Base-by-base conservation (phyloP, 2,113 vertebrate genomes). In the Corvus moneduloides region DNA sequence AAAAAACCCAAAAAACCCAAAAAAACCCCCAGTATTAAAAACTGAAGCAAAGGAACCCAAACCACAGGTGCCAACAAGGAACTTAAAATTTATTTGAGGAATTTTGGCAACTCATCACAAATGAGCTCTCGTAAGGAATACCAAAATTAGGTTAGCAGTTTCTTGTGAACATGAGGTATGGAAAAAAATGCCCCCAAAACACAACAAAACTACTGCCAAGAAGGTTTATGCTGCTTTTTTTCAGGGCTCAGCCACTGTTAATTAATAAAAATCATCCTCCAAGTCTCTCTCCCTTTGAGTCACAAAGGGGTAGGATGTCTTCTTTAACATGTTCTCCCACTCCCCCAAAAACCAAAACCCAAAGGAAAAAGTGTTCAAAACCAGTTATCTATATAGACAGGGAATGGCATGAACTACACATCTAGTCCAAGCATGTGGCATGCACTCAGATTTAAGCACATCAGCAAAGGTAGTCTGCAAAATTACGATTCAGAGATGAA, bases 81-180 rank as follows among this genome's bases (percentile, higher is more conserved):
- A 55, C 37, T 89, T 74, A 49, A 81, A 74, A 55, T 59, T 68
- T 58, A 51, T 87, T 78, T 89, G 9, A 52, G 23, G 39, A 81
- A 69, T 94, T 84, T 62, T 91, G 69, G 39, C 69, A 82, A 59
- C 61, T 91, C 52, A 66, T 46, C 32, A 87, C 32, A 95, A 94
- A 71, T 75, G 27, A 95, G 20, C 21, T 89, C 56, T 91, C 19
- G 3, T 1, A 84, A 84, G 61, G 61, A 93, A 75, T 13, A 81
- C 14, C 32, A 82, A 78, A 96, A 91, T 33, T 78, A 94, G 84
- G 79, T 90, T 77, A 90, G 58, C 49, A 83, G 58, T 73, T 93
- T 83, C 71, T 93, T 54, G 26, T 43, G 43, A 91, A 86, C 19
- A 71, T 54, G 61, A 93, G 37, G 74, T 49, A 84, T 61, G 51